Evolutionary conservation across 1,140 invertebrate species (phyloP), one percentile per base, ranked within the genome.

Genomic region (Reticulitermes speratus): DNA sequence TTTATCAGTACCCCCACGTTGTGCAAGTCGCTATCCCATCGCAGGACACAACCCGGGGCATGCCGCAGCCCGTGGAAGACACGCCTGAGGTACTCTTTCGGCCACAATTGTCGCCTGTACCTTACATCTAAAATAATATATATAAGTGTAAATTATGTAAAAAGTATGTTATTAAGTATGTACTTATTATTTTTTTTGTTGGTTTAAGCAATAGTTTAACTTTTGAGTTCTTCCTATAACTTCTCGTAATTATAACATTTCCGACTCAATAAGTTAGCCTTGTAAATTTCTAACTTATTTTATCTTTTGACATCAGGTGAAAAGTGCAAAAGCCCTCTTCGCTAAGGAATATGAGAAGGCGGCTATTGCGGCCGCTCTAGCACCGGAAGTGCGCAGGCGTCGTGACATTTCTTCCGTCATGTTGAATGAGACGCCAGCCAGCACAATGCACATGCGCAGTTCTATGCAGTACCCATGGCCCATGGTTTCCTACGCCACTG

Each of bases 11-110:
- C 19, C 25, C 87, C 82, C 52, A 32, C 9, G 44, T 44, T 11
- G 44, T 52, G 21, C 75, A 83, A 8, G 82, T 87, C 48, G 55
- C 84, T 25, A 82, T 85, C 48, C 87, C 87, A 19, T 86, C 86
- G 11, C 87, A 87, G 82, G 87, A 87, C 83, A 86, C 86, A 11
- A 84, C 85, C 59, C 48, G 87, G 23, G 87, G 87, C n/a, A 81
- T 87, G 25, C 85, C 85, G 8, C 87, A 87, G 83, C 87, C 87
- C 8, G 87, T 87, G 12, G 82, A 87, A 23, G 87, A 87, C 75
- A 87, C 87, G 1, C 87, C 87, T 23, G 87, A 87, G 87, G 87
- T 87, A 85, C 38, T n/a, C 44, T 25, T n/a, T 21, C 16, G 84
- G 44, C 16, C 16, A 65, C 9, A 52, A 2, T 30, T 32, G 83